Conservation (phyloP, 2,797 vertebrate genomes). For the Sebastiscus tertius region DNA sequence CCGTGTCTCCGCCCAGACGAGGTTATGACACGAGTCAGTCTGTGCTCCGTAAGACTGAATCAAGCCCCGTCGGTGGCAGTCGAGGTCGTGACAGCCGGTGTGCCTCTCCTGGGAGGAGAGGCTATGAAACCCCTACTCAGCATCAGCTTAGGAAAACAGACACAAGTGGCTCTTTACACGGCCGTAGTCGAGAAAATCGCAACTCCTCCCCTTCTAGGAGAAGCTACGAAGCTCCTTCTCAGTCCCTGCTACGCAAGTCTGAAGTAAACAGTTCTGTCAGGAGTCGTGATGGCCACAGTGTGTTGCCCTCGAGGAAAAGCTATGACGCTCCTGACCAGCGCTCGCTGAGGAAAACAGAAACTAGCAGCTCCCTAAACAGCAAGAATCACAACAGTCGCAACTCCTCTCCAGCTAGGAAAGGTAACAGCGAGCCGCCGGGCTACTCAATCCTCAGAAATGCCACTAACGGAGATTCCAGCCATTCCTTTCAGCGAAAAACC, state of each 20-base stretch:
- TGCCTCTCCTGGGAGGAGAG: slow-evolving; percentile 66
- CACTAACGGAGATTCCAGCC: slow-evolving; percentile 54
- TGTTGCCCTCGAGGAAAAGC: slow-evolving; percentile 53
- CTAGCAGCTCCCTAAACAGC: slow-evolving; percentile 39
- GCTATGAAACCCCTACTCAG: slow-evolving; percentile 43
- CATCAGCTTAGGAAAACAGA: slow-evolving; percentile 61
- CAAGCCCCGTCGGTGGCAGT: slow-evolving; percentile 6
- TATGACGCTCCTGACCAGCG: slow-evolving; percentile 50
- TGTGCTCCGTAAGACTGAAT: slow-evolving; percentile 62
- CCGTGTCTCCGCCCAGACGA: slow-evolving; percentile 24
- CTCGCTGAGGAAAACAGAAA: slow-evolving; percentile 52
- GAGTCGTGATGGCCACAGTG: slow-evolving; percentile 39
- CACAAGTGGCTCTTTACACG: slow-evolving; percentile 34
- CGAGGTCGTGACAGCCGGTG: slow-evolving; percentile 42
- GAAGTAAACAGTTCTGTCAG: slow-evolving; percentile 42
- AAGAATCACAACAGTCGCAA: slow-evolving; percentile 45
- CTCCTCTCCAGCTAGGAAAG: slow-evolving; percentile 59
- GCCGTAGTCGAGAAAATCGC: slow-evolving; percentile 39
- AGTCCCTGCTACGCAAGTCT: slow-evolving; percentile 60
- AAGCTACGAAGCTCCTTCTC: slow-evolving; percentile 57
- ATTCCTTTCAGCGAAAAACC: slow-evolving; percentile 62
- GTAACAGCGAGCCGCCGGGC: slow-evolving; percentile 51
- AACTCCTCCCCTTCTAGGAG: slow-evolving; percentile 68
- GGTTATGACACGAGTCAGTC: slow-evolving; percentile 51
- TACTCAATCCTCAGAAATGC: slow-evolving; percentile 70